phyloP scores from a whole-genome alignment of 1,140 invertebrate species.

The Drosophila pectinifera region DNA sequence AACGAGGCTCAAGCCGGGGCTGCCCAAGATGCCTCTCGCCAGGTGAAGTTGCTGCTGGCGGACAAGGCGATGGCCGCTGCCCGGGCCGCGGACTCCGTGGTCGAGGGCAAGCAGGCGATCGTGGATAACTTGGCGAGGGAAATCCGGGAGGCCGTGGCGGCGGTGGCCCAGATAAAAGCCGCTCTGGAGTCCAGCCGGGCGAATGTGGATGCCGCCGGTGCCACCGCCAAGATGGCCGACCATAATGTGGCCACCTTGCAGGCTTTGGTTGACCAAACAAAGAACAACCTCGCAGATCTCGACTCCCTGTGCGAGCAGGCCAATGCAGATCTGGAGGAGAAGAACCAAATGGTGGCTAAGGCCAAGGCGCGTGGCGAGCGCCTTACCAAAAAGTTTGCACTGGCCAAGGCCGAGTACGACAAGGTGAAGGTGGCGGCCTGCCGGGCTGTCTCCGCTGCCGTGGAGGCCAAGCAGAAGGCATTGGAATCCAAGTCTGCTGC shows the following conservation, averaged over 20 bases:
- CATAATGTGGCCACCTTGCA: constrained; percentile 75
- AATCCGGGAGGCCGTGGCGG: constrained; percentile 87
- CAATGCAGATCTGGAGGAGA: constrained; percentile 86
- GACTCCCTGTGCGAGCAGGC: constrained; percentile 86
- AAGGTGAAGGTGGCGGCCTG: constrained; percentile 87
- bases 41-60: constrained; percentile 89
- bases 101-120: constrained; percentile 87
- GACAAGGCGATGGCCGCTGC: constrained; percentile 88
- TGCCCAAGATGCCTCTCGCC: constrained; percentile 87
- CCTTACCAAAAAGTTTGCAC: constrained; percentile 86
- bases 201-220: constrained; percentile 86
- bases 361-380: constrained; percentile 87
- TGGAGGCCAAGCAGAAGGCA: constrained; percentile 85
- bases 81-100: constrained; percentile 87
- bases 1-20: constrained; percentile 88
- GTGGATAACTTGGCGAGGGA: constrained; percentile 86
- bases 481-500: neutral
- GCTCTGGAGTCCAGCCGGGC: constrained; percentile 86
- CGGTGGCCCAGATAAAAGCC: constrained; percentile 86
- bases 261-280: constrained; percentile 85
- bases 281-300: constrained; percentile 86
- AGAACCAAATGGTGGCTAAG: constrained; percentile 87
- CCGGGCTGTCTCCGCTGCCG: constrained; percentile 87
- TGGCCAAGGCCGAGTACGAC: constrained; percentile 86
- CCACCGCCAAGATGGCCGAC: constrained; percentile 86